These are phyloP conservation scores for Cheilosia scutellata DNA, from an alignment of 2,888 invertebrate species.

Conservation along the genomic window DNA sequence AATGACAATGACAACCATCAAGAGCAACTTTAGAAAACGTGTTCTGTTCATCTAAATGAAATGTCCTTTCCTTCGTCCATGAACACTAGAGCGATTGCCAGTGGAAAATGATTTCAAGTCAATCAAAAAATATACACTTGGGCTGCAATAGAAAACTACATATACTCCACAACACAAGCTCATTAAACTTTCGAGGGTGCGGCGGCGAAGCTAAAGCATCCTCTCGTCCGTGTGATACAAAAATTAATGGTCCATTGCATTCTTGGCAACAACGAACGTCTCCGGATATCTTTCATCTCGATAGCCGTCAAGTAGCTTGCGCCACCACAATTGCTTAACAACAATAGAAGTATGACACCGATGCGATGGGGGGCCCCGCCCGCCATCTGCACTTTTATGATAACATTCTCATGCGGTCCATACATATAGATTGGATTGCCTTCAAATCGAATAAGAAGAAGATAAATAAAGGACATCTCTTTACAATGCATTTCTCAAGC, in stretches of 20 bases:
- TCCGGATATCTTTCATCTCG: slow-evolving; percentile 60
- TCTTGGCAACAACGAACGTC: slow-evolving; percentile 59
- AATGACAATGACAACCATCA: slow-evolving; percentile 7
- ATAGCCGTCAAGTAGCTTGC: slow-evolving; percentile 70
- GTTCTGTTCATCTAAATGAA: slow-evolving; percentile 39
- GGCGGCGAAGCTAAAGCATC: background rate
- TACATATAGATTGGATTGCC: slow-evolving; percentile 35
- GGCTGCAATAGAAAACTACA: background rate
- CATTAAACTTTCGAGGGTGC: slow-evolving; percentile 26
- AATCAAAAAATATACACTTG: slow-evolving; percentile 22
- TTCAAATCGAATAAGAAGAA: slow-evolving; percentile 34
- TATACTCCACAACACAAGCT: slow-evolving; percentile 25
- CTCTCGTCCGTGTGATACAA: slow-evolving; percentile 5
- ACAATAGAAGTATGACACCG: slow-evolving; percentile 49
- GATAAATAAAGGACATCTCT: slow-evolving; percentile 43
- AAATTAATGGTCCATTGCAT: slow-evolving; percentile 53
- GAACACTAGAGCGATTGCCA: slow-evolving; percentile 3
- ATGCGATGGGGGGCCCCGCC: background rate
- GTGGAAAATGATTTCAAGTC: slow-evolving; percentile 22
- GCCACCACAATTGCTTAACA: slow-evolving; percentile 66
- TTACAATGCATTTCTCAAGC: slow-evolving; percentile 63
- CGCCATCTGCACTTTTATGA: slow-evolving; percentile 64
- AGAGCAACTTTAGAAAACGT: slow-evolving; percentile 13
- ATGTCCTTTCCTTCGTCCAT: background rate
- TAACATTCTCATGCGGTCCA: slow-evolving; percentile 30